Conservation (phyloP, 2,113 vertebrate species). For the Raja brachyura region DNA sequence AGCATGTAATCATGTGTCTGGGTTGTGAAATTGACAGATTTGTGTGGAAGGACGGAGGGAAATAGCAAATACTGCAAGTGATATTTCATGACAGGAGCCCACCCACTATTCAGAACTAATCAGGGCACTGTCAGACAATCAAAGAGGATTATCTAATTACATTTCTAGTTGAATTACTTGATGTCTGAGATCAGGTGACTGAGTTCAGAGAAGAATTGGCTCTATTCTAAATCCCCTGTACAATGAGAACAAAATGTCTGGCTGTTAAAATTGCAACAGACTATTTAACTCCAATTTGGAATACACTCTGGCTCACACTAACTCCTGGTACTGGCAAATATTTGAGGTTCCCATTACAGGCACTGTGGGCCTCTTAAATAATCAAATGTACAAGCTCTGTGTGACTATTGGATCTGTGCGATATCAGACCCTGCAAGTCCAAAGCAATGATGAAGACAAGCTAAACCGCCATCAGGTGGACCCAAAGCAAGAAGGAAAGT, state of each 20-base stretch:
- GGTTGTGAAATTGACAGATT: conserved; percentile 28
- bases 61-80: neutral
- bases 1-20: neutral
- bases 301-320: no score
- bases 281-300: no score
- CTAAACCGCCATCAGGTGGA: no score
- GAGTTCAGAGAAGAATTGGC: neutral
- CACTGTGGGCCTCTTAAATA: neutral
- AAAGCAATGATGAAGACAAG: no score
- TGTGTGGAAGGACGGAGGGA: neutral
- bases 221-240: neutral
- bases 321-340: no score
- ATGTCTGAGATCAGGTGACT: neutral
- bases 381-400: neutral
- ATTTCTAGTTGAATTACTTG: neutral
- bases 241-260: neutral
- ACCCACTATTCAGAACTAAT: neutral
- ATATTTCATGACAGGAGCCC: conserved; percentile 5
- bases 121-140: conserved; percentile 18
- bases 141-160: conserved; percentile 22
- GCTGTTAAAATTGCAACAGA: no score
- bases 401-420: neutral
- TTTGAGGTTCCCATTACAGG: neutral
- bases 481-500: no score
- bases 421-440: no score